Evolutionary conservation across 2,888 invertebrate genomes (phyloP).

Genomic region (Acanthosoma haemorrhoidale): DNA sequence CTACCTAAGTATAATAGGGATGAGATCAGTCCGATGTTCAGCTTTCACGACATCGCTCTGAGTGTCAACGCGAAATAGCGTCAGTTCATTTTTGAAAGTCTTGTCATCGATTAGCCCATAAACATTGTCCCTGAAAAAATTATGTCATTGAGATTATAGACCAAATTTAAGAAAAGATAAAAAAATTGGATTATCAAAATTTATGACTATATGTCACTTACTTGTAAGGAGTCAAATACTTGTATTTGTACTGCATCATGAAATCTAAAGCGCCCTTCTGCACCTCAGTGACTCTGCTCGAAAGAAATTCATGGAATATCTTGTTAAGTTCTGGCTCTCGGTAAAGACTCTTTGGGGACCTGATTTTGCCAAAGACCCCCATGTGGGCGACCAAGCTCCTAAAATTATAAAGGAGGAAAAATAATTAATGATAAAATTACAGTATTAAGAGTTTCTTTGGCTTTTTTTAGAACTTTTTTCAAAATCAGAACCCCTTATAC

Average conservation of each 20-base stretch:
- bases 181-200: background rate
- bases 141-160: too few relatives aligned
- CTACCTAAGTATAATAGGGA: conserved; percentile 64
- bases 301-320: conserved; percentile 73
- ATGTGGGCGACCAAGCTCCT: conserved; percentile 61
- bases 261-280: conserved; percentile 85
- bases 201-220: conserved; percentile 43
- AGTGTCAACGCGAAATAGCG: conserved; percentile 70
- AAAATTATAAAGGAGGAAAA: conserved; percentile 37
- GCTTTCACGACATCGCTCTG: conserved; percentile 61
- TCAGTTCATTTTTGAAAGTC: conserved; percentile 78
- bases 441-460: too few relatives aligned
- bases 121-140: conserved; percentile 58
- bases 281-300: conserved; percentile 68
- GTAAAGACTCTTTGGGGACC: conserved; percentile 73
- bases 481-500: too few relatives aligned
- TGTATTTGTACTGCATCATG: conserved; percentile 76
- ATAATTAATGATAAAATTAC: too few relatives aligned
- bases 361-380: conserved; percentile 69
- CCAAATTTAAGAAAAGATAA: background rate
- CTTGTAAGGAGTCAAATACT: conserved; percentile 69
- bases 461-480: too few relatives aligned
- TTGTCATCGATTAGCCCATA: conserved; percentile 78
- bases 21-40: conserved; percentile 70
- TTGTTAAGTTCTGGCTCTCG: conserved; percentile 68